Percentiles rank a stretch among this genome's conserved stretches.
These are phyloP conservation scores for Dunckerocampus dactyliophorus DNA, from an alignment of 2,113 vertebrate genomes.

Conservation along the genomic window DNA sequence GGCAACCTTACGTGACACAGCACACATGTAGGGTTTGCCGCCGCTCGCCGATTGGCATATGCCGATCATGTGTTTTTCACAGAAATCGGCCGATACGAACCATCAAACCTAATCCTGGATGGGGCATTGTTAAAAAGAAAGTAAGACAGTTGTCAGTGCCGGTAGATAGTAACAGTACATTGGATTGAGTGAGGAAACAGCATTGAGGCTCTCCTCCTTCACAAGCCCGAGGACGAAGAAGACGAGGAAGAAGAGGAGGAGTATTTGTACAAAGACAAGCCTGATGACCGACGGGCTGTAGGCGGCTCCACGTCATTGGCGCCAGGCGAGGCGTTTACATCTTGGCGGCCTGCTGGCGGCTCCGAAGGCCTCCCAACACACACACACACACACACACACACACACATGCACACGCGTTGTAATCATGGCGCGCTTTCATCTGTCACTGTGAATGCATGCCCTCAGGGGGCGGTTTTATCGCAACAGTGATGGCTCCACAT, in stretches of 20 bases:
- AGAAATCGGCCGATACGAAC: too few species aligned
- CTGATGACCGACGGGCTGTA: slow-evolving; percentile 1
- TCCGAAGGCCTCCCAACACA: not conserved
- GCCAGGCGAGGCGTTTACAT: not conserved
- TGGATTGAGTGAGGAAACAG: too few species aligned
- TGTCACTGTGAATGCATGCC: slow-evolving; percentile 2
- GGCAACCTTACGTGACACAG: too few species aligned
- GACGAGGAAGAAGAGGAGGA: not conserved
- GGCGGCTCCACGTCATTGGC: not conserved
- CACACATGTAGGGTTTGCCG: too few species aligned
- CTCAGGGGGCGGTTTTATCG: slow-evolving; percentile 2
- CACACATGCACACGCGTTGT: not conserved
- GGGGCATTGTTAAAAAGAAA: too few species aligned
- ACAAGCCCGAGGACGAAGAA: not conserved
- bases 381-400: slow-evolving; percentile 1
- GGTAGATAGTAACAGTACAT: too few species aligned
- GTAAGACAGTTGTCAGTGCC: too few species aligned
- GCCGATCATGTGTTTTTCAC: too few species aligned
- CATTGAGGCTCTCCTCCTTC: not conserved
- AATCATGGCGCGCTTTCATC: slow-evolving; percentile 15
- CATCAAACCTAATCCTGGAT: too few species aligned
- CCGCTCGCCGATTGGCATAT: too few species aligned
- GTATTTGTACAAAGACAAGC: not conserved
- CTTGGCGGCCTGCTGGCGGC: not conserved
- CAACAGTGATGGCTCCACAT: not conserved